Conservation (phyloP, 2,888 invertebrate genomes). For the Orgyia antiqua region DNA sequence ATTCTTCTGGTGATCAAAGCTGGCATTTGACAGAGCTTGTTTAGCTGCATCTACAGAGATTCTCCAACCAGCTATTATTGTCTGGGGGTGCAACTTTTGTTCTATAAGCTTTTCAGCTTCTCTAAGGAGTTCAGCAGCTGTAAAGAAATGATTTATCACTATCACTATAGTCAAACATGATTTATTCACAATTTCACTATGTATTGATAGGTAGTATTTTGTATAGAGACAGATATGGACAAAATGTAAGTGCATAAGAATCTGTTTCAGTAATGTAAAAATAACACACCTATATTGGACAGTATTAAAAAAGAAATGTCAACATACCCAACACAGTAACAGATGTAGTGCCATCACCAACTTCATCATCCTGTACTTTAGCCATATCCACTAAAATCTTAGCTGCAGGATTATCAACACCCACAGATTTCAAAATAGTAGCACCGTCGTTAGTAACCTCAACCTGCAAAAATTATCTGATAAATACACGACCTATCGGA, state of each 20-base stretch:
- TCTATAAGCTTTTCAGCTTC: constrained; percentile 97
- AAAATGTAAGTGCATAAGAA: too few relatives aligned
- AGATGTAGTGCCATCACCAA: constrained; percentile 99
- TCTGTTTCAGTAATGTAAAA: too few relatives aligned
- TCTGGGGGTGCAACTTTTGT: constrained; percentile 98
- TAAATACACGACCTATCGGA: background rate
- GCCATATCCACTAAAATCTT: constrained; percentile 99
- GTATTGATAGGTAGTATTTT: too few relatives aligned
- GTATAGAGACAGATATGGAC: too few relatives aligned
- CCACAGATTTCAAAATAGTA: constrained; percentile 96
- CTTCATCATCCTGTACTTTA: constrained; percentile 98
- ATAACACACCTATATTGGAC: too few relatives aligned
- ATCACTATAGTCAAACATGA: too few relatives aligned
- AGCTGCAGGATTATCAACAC: constrained; percentile 99
- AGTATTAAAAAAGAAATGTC: background rate
- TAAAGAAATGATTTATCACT: constrained; percentile 31
- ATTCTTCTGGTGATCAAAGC: constrained; percentile 87
- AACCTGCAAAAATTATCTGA: constrained; percentile 71
- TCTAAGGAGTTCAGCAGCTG: constrained; percentile 93
- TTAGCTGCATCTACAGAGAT: constrained; percentile 91
- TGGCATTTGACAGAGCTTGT: constrained; percentile 86
- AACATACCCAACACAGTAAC: constrained; percentile 91
- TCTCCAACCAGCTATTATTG: constrained; percentile 97
- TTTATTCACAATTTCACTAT: too few relatives aligned
- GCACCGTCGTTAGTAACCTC: constrained; percentile 99